These are phyloP conservation scores for Tanypteryx hageni DNA, from an alignment of 2,888 invertebrate species.

Conservation along the genomic window DNA sequence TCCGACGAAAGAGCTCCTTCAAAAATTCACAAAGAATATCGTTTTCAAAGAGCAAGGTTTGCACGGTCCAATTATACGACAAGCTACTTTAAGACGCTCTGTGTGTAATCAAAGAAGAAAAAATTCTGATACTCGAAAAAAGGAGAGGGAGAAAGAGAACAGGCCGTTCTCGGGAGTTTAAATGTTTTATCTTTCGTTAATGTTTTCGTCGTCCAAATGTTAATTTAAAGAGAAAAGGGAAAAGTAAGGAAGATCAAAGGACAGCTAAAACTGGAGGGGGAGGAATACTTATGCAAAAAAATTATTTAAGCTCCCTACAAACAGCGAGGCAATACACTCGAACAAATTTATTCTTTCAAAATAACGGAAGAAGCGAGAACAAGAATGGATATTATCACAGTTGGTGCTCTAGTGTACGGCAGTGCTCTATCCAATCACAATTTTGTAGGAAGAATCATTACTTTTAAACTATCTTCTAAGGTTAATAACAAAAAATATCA, in stretches of 20 bases:
- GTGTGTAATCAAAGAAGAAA: slow-evolving; percentile 3
- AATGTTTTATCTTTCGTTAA: background rate
- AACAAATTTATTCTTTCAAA: too few relatives aligned
- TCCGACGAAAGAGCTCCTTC: background rate
- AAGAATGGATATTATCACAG: too few relatives aligned
- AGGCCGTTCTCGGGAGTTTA: background rate
- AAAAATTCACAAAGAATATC: slow-evolving; percentile 13
- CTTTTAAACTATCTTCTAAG: too few relatives aligned
- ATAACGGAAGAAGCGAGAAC: too few relatives aligned
- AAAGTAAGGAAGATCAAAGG: background rate
- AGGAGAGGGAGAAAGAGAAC: background rate
- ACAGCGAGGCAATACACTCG: too few relatives aligned
- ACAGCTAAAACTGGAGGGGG: background rate
- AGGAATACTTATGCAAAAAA: background rate
- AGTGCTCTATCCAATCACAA: too few relatives aligned
- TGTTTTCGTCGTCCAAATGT: background rate
- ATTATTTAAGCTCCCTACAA: background rate
- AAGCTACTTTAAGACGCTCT: slow-evolving; percentile 11
- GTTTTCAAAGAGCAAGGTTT: background rate
- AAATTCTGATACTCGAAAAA: slow-evolving; percentile 9
- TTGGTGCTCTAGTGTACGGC: too few relatives aligned
- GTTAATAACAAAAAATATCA: too few relatives aligned
- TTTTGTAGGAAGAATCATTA: too few relatives aligned
- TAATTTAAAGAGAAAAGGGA: background rate
- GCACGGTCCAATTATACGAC: slow-evolving; percentile 6